These are phyloP conservation scores for Ennomos quercinarius DNA, from an alignment of 2,888 invertebrate genomes.

Conservation along the genomic window DNA sequence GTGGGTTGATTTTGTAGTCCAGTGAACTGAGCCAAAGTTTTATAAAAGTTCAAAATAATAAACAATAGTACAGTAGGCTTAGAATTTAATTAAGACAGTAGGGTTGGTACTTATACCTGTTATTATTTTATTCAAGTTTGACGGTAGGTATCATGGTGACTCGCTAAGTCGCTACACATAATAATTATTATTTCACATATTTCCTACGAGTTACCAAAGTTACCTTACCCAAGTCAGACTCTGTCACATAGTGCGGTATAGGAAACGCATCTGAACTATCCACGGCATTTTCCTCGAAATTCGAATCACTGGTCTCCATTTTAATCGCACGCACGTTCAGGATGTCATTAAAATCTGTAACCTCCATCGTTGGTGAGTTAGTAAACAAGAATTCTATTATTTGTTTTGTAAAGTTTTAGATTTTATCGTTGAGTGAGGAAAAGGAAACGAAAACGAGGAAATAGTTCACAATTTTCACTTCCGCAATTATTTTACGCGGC, in stretches of 20 bases:
- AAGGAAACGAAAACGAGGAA: constrained; percentile 73
- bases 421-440: constrained; percentile 43
- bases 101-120: no score
- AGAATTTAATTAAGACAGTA: no score
- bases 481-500: constrained; percentile 54
- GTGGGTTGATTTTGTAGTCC: no score
- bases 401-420: constrained; percentile 36
- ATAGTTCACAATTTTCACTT: constrained; percentile 69
- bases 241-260: constrained; percentile 79
- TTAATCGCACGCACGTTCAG: constrained; percentile 73
- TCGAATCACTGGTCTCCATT: constrained; percentile 71
- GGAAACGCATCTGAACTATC: constrained; percentile 67
- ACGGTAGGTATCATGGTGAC: no score
- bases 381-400: constrained; percentile 1
- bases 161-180: no score
- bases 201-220: no score
- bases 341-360: constrained; percentile 74
- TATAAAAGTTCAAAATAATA: no score
- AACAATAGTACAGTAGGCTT: no score
- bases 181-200: no score
- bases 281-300: constrained; percentile 61
- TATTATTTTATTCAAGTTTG: no score
- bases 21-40: no score
- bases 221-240: constrained; percentile 75
- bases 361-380: constrained; percentile 62